These are phyloP conservation scores for Aradus depressus DNA, from an alignment of 2,888 invertebrate genomes.

Conservation along the genomic window DNA sequence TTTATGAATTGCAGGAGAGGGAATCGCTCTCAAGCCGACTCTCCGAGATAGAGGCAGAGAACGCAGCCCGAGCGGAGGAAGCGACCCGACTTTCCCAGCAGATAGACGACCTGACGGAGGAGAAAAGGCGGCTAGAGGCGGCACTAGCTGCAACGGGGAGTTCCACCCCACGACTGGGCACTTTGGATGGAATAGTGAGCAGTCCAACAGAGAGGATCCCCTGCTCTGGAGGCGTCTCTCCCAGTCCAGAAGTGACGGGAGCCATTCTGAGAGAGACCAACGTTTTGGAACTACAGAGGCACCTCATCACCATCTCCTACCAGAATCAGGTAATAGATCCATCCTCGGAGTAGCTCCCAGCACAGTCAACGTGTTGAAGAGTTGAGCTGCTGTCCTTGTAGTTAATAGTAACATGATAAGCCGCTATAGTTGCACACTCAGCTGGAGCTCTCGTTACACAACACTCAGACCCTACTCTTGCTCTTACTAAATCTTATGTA, in stretches of 20 bases:
- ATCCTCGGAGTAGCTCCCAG: too few relatives aligned
- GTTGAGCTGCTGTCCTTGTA: too few relatives aligned
- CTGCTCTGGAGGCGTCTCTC: slow-evolving; percentile 45
- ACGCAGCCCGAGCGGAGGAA: slow-evolving; percentile 52
- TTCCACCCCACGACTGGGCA: slow-evolving; percentile 40
- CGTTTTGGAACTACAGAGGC: slow-evolving; percentile 70
- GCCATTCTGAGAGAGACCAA: slow-evolving; percentile 74
- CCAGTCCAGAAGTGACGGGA: slow-evolving; percentile 63
- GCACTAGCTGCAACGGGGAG: slow-evolving; percentile 39
- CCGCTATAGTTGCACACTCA: slow-evolving; percentile 50
- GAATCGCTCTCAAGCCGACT: slow-evolving; percentile 62
- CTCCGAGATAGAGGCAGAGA: slow-evolving; percentile 67
- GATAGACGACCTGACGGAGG: slow-evolving; percentile 45
- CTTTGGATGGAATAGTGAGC: slow-evolving; percentile 56
- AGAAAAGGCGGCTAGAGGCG: slow-evolving; percentile 50
- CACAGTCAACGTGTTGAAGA: too few relatives aligned
- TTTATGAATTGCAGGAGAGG: slow-evolving; percentile 45
- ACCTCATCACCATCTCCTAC: slow-evolving; percentile 57
- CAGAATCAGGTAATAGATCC: slow-evolving; percentile 61
- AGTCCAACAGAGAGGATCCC: slow-evolving; percentile 47
- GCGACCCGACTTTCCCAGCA: slow-evolving; percentile 54
- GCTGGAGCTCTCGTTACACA: too few relatives aligned
- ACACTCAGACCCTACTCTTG: too few relatives aligned
- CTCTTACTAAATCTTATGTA: too few relatives aligned
- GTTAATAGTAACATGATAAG: too few relatives aligned